Conservation (phyloP, 1,140 invertebrate genomes). For the Aphelinus atriplicis region DNA sequence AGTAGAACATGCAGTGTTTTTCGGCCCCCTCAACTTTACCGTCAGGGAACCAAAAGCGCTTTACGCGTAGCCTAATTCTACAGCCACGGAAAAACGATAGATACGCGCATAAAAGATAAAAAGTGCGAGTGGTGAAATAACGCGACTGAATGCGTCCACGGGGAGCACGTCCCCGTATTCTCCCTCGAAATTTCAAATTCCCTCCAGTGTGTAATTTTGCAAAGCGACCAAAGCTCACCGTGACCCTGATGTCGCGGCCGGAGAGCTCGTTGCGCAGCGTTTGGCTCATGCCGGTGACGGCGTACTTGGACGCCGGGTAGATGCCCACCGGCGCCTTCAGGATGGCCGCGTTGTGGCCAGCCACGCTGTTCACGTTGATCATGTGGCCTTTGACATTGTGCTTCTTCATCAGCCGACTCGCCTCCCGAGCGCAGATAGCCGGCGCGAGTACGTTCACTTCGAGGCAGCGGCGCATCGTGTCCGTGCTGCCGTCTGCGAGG, state of each 20-base stretch:
- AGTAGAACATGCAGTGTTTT: no score
- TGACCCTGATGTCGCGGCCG: constrained; percentile 71
- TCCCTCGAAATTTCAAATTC: neutral
- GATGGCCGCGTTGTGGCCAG: constrained; percentile 55
- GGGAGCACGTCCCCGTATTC: neutral
- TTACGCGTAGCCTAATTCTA: no score
- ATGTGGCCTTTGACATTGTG: constrained; percentile 75
- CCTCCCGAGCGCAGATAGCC: constrained; percentile 67
- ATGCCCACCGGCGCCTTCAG: constrained; percentile 56
- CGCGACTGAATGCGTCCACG: no score
- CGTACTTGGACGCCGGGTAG: constrained; percentile 77
- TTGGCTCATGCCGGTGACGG: constrained; percentile 73
- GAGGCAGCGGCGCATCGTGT: constrained; percentile 59
- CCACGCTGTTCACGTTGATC: constrained; percentile 72
- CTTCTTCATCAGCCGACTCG: constrained; percentile 70
- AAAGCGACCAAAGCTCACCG: constrained; percentile 59
- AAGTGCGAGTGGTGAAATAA: neutral
- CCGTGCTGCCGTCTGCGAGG: constrained; percentile 42
- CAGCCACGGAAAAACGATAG: no score
- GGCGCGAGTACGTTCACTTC: constrained; percentile 71
- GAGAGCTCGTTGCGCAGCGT: constrained; percentile 73
- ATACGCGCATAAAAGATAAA: neutral
- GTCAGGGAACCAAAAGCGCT: no score
- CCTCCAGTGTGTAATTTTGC: neutral
- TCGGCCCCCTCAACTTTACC: no score